Base-by-base conservation (phyloP, 1,140 invertebrate genomes). In the Hirudo medicinalis region DNA sequence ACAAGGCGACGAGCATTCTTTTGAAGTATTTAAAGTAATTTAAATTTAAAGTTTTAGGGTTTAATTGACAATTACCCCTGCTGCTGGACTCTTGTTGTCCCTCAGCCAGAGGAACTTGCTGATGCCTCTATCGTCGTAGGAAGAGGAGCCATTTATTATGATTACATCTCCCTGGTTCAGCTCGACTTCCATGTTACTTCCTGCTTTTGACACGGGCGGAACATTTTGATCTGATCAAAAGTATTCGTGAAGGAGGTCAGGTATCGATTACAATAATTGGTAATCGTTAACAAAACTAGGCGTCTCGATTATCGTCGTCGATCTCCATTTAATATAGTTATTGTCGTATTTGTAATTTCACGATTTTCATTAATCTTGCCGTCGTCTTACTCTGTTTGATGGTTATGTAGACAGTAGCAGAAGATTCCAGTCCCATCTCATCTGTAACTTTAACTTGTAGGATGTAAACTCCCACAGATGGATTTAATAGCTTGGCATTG, bases 101-200 rank as follows among this genome's bases (percentile, higher is more conserved):
- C 91, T 84, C 0, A 86, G 87, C 94, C 94, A 97, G 60, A 86
- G 81, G 87, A 91, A 96, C 70, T 87, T 86, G 8, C 87, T 88
- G 72, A 96, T 91, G 27, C 86, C 87, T 75, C 92, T 87, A 82
- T 97, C 93, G 82, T 97, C 93, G 67, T 83, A 88, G 0, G 92
- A 95, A 69, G 85, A 82, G 0, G 89, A 88, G 0, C 93, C 93
- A 83, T 96, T 93, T 63, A 63, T 63, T 36, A 96, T 83, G 49
- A 88, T 84, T 0, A 95, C 84, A 11, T 89, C 86, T 27, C 86
- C 86, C 2, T 88, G 84, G 11, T 91, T 91, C 49, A 96, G 83
- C 70, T 87, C 87, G 74, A 91, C 88, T 55, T 88, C 90, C 67
- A 84, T 74, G 78, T 87, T 82, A 4, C 78, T 75, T 2, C 86